Evolutionary conservation across 2,797 vertebrate genomes (phyloP).

Genomic region (Gadopsis bispinosus): DNA sequence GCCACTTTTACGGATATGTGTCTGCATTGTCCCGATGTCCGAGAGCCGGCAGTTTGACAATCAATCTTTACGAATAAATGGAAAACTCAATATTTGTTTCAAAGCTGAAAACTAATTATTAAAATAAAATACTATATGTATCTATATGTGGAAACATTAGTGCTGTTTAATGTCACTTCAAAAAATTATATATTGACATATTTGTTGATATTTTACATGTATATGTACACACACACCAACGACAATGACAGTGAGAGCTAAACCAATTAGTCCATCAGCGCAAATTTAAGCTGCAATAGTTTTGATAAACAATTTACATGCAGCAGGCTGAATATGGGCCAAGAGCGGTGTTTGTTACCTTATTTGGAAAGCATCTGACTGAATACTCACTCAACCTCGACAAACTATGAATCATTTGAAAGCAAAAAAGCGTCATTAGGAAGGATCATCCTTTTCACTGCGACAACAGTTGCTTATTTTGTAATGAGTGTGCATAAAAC

Average conservation of each 20-base stretch:
- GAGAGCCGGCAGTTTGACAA: slow-evolving; percentile 26
- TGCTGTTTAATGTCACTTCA: not conserved
- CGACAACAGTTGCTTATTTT: not conserved
- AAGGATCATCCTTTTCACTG: not conserved
- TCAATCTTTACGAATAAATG: slow-evolving; percentile 29
- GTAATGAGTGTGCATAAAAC: not conserved
- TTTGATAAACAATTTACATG: not conserved
- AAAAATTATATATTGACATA: not conserved
- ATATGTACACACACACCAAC: too few relatives aligned
- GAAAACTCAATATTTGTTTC: slow-evolving; percentile 9
- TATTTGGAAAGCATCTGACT: not conserved
- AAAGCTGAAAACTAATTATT: not conserved
- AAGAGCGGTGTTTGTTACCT: not conserved
- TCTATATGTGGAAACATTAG: not conserved
- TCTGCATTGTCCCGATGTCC: slow-evolving; percentile 29
- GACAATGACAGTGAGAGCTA: not conserved
- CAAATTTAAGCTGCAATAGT: not conserved
- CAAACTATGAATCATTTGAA: not conserved
- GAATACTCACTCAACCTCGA: not conserved
- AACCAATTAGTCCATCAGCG: not conserved
- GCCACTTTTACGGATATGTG: slow-evolving; percentile 42
- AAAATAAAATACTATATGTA: not conserved
- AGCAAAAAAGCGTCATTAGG: not conserved
- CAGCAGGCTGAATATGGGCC: not conserved
- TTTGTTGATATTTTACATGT: not conserved